Percentiles rank a stretch among this genome's conserved stretches.
Conservation (phyloP, 1,140 invertebrate genomes). For the Heliconius hewitsoni region DNA sequence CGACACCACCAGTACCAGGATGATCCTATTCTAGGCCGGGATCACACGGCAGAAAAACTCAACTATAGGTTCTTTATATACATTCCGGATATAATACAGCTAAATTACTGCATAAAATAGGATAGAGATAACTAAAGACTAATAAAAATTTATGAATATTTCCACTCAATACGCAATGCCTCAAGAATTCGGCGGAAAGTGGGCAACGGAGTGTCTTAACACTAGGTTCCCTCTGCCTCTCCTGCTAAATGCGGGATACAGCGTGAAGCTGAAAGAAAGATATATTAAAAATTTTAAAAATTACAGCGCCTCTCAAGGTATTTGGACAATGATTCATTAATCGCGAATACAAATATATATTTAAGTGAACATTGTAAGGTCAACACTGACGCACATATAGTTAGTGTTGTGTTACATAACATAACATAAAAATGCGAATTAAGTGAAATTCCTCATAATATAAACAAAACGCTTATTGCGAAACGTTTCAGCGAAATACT, state of each 20-base stretch:
- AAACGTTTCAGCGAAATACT: constrained; percentile 3
- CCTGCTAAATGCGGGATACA: not conserved
- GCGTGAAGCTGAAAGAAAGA: not conserved
- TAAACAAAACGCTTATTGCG: constrained; percentile 13
- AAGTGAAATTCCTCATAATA: constrained; percentile 9
- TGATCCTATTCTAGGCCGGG: too few relatives aligned
- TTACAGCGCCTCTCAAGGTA: not conserved
- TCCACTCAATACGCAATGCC: too few relatives aligned
- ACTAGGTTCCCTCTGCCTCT: not conserved
- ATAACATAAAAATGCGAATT: constrained; percentile 27
- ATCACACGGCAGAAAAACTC: too few relatives aligned
- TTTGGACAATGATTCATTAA: constrained; percentile 33
- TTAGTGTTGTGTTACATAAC: constrained; percentile 25
- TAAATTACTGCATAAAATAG: too few relatives aligned
- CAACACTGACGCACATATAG: constrained; percentile 43
- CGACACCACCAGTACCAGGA: too few relatives aligned
- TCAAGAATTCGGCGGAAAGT: too few relatives aligned
- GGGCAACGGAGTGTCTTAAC: too few relatives aligned
- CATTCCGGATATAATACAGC: too few relatives aligned
- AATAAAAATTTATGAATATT: too few relatives aligned
- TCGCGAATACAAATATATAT: constrained; percentile 25
- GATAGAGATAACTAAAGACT: too few relatives aligned
- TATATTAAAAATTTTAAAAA: not conserved
- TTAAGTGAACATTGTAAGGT: constrained; percentile 38
- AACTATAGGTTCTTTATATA: too few relatives aligned